These are phyloP conservation scores for Brachyopa scutellaris DNA, from an alignment of 2,888 invertebrate species.

Conservation along the genomic window DNA sequence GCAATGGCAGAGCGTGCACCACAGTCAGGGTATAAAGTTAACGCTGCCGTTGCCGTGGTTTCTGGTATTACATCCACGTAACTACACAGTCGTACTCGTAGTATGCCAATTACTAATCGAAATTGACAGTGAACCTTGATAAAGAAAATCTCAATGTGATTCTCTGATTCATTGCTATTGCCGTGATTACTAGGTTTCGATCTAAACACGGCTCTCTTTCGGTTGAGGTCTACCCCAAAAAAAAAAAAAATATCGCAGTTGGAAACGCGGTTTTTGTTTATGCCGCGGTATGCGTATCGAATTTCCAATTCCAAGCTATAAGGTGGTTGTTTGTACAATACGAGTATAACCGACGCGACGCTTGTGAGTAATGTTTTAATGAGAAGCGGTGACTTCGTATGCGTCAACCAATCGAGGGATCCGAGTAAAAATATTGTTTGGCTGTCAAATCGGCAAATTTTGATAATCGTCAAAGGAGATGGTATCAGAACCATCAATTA, in stretches of 20 bases:
- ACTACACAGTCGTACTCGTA: constrained; percentile 29
- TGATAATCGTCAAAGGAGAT: constrained; percentile 48
- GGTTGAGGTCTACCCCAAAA: constrained; percentile 53
- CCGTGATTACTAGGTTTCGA: neutral
- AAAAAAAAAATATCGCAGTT: neutral
- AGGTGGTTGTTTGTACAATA: constrained; percentile 22
- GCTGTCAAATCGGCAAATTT: constrained; percentile 54
- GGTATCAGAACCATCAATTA: constrained; percentile 66
- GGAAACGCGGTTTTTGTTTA: neutral
- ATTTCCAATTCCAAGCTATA: constrained; percentile 46
- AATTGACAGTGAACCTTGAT: constrained; percentile 64
- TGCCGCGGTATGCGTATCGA: constrained; percentile 46
- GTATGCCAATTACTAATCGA: constrained; percentile 70
- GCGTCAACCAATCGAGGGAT: constrained; percentile 17
- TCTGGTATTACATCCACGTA: constrained; percentile 72
- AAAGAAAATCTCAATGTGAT: constrained; percentile 68
- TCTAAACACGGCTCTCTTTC: constrained; percentile 8
- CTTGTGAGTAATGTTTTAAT: constrained; percentile 59
- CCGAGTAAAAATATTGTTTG: constrained; percentile 44
- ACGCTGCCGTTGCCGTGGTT: constrained; percentile 48
- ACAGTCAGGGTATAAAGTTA: constrained; percentile 56
- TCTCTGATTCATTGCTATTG: constrained; percentile 46
- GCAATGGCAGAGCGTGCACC: constrained; percentile 59
- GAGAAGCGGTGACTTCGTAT: constrained; percentile 41
- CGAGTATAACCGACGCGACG: neutral